These are phyloP conservation scores for Sylvicola cinctus DNA, from an alignment of 2,888 invertebrate species.

Conservation along the genomic window DNA sequence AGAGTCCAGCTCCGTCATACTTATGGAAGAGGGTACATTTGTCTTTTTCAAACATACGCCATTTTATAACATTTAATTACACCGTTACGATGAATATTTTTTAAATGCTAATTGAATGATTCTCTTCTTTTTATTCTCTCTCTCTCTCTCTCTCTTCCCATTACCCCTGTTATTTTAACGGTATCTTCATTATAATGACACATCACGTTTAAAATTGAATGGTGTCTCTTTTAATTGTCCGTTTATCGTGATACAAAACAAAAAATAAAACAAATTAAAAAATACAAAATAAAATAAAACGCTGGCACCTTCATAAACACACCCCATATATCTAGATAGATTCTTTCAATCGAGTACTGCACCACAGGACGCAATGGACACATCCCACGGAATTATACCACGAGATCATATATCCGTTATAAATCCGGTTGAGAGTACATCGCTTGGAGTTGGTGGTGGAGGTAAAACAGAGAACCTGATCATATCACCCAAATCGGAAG, in stretches of 20 bases:
- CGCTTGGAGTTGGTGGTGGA: neutral
- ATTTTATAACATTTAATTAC: neutral
- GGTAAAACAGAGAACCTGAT: slow-evolving; percentile 4
- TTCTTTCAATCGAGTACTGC: slow-evolving; percentile 7
- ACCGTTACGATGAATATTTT: neutral
- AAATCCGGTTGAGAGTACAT: neutral
- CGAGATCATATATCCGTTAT: slow-evolving; percentile 5
- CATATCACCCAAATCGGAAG: slow-evolving; percentile 5
- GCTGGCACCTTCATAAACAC: too few species aligned
- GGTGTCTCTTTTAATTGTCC: neutral
- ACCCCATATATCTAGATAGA: slow-evolving; percentile 5
- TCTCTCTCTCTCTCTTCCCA: too few species aligned
- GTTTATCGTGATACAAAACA: neutral
- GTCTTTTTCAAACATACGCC: neutral
- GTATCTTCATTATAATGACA: too few species aligned
- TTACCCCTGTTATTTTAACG: too few species aligned
- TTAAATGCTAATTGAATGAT: neutral
- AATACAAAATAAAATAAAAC: neutral
- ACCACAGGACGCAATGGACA: slow-evolving; percentile 6
- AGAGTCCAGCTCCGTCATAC: slow-evolving; percentile 45
- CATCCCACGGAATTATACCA: slow-evolving; percentile 6
- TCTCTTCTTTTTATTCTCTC: neutral
- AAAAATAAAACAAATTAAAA: neutral
- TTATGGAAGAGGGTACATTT: slow-evolving; percentile 54
- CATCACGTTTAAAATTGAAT: too few species aligned